Base-by-base conservation (phyloP, 2,888 invertebrate species). In the Drosophila demipolita region DNA sequence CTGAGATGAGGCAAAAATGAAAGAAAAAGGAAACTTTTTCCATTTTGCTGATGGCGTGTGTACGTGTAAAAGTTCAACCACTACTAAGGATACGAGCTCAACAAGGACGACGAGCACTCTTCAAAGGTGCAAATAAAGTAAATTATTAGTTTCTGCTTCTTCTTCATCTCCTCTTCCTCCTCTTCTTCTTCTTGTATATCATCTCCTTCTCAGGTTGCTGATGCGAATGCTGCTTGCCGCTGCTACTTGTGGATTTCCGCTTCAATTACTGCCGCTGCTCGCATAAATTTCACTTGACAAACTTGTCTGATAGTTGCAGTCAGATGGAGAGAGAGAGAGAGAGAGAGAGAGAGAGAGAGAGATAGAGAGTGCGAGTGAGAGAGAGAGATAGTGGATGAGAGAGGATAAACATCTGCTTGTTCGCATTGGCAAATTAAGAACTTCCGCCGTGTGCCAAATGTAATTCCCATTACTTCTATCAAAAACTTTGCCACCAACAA, bases 221-320 rank as follows among this genome's bases (percentile, higher is more conserved):
- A 32, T 64, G 57, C 55, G 17, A 7, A 42, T 52, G 66, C 57
- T 60, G 52, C 52, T 29, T 50, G 20, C 12, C 48, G 61, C 48
- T 70, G 60, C 72, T 84, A 78, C 89, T 85, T 85, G 89, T 85
- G 87, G 89, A 87, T 87, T 87, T 87, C 89, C 86, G 86, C 87
- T 79, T 87, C 89, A 87, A 89, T 87, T 89, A 87, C 80, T 73
- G 59, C 54, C 57, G 73, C 66, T 72, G 75, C 82, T 86, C 82
- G 87, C 89, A 87, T 89, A 89, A 89, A 87, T 82, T 87, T 87
- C 85, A 84, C 78, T 87, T 85, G 86, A 89, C 87, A 87, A 87
- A 87, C 86, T 89, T 82, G 61, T 68, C 65, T 73, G 78, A 75
- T 83, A 87, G 80, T 86, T 76, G 65, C 23, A 58, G 57, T 38